Evolutionary conservation across 2,113 vertebrate genomes (phyloP), one percentile per base, ranked within the genome.

Genomic region (Prunella himalayana): DNA sequence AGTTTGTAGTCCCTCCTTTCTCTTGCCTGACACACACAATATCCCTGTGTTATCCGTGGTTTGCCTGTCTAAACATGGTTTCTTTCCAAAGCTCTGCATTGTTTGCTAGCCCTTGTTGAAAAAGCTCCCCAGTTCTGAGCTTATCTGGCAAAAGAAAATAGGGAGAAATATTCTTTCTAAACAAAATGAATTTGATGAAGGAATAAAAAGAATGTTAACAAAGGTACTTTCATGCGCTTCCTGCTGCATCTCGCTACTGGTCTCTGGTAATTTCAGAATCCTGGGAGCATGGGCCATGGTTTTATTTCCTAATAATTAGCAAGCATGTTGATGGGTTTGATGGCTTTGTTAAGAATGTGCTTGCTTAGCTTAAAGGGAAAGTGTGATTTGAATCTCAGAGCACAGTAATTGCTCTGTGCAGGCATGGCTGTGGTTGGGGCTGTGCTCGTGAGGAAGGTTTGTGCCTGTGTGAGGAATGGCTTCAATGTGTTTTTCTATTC

Each of bases 31-130:
- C 96, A 96, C 63, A 92, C 86, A 97, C 73, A 94, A 82, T 96
- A 85, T 92, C 94, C 33, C 95, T 97, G 97, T 97, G 97, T 97
- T 97, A 96, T 96, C 90, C 95, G 5, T 53, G 80, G 92, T 60
- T 90, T 95, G 95, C 88, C 97, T 97, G 96, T 97, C 98, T 97
- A 98, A 98, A 98, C 97, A 97, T 44, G 80, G 95, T 88, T 86
- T 93, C 81, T 88, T 92, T 96, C 91, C 90, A 96, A 80, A 5
- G 44, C 83, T 84, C 51, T 59, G 75, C 79, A 96, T 95, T 97
- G 94, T 98, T 98, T 97, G 80, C 94, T 88, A 88, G 94, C 72
- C 94, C 88, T 94, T 92, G 56, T 75, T 85, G 60, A 88, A 96
- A 96, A 95, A 94, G 69, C 88, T 93, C 60, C 72, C 53, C 72